Evolutionary conservation across 2,888 invertebrate genomes (phyloP), one percentile per base, ranked within the genome.

Genomic region (Macrophya alboannulata): DNA sequence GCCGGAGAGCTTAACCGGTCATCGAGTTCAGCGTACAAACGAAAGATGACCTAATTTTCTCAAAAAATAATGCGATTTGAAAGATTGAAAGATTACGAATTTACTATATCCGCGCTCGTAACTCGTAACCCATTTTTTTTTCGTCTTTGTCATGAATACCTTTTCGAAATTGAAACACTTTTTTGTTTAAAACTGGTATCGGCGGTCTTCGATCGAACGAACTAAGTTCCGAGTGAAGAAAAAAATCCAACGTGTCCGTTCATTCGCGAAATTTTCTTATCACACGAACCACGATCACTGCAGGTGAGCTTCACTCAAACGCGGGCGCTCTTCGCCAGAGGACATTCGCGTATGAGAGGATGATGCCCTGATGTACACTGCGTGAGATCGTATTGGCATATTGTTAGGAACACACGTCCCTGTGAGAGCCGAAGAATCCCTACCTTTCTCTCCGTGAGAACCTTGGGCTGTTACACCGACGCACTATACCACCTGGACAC

Each of bases 381-480:
- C 62, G 62, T 62, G 81, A 62, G 81, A 81, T 81, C 81, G 81
- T 81, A 81, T 81, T 59, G 81, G 81, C 81, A 81, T 81, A 81
- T 81, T 31, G 37, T 81, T 43, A 37, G 62, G 43, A 40, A n/a
- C 31, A 43, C 81, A 21, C 59, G 40, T 81, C 81, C 62, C 43
- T 15, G 62, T 62, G 43, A 43, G 81, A 81, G 81, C 43, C 9
- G 17, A 37, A 81, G 81, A 81, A 62, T 81, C 81, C 81, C 81
- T 81, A 81, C 81, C 81, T 81, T 62, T 81, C 81, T 81, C 81
- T 62, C 43, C 43, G 59, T 81, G 81, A 62, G 59, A 81, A 81
- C 55, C 79, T 31, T 79, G 77, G n/a, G 77, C 51, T 55, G n/a
- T 55, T 37, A 76, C 77, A 31, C n/a, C 51, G 77, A 55, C 31